Evolutionary conservation across 30 jellyfish, hydroid and myxozoan species (phyloP).

Genomic region (Clytia hemisphaerica): DNA sequence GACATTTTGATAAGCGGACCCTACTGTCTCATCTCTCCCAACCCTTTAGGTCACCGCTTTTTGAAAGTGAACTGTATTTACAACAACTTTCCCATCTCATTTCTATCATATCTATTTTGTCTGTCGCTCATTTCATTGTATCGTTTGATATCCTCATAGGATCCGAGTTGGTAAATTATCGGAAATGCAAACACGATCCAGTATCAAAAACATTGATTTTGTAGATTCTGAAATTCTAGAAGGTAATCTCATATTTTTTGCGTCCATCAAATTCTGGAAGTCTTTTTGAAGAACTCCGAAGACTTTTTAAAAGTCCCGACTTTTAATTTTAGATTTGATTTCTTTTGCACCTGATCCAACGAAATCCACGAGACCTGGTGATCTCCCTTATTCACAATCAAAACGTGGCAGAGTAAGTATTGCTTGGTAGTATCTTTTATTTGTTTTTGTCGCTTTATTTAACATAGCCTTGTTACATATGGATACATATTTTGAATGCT

Average conservation of each 20-base stretch:
- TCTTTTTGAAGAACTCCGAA: background rate
- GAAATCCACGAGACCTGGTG: conserved; percentile 90
- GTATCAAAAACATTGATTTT: conserved; percentile 82
- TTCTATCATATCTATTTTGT: background rate
- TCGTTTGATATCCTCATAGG: conserved; percentile 49
- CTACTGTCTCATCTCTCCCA: too few relatives aligned
- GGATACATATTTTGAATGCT: background rate
- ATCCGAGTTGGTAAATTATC: conserved; percentile 86
- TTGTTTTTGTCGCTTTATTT: background rate
- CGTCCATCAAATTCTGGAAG: background rate
- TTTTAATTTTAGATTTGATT: conserved; percentile 44
- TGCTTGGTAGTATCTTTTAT: too few relatives aligned
- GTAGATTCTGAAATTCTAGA: conserved; percentile 40
- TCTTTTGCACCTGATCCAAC: conserved; percentile 69
- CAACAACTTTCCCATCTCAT: too few relatives aligned
- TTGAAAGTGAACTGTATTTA: too few relatives aligned
- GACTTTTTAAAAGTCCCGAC: background rate
- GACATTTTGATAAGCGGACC: too few relatives aligned
- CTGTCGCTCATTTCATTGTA: too few relatives aligned
- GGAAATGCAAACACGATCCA: conserved; percentile 80
- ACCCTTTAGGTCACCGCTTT: too few relatives aligned
- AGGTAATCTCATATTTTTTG: conserved; percentile 27
- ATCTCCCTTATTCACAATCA: too few relatives aligned
- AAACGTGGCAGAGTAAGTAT: too few relatives aligned
- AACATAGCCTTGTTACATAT: too few relatives aligned